Conservation (phyloP, 2,113 vertebrate species). For the Lanius ludovicianus region DNA sequence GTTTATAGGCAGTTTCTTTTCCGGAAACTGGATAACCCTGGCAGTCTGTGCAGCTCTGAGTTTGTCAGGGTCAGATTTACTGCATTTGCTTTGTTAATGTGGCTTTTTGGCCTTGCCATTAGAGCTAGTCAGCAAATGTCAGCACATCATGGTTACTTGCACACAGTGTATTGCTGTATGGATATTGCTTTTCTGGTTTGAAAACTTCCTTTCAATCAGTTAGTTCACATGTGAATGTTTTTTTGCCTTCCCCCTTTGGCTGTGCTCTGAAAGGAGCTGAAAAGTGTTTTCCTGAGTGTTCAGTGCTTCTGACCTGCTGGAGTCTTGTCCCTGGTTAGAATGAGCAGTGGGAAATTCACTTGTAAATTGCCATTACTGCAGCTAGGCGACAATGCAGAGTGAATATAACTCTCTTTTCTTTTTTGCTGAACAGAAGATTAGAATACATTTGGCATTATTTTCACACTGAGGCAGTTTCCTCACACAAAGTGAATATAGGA, state of each 20-base stretch:
- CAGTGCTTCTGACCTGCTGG: not conserved
- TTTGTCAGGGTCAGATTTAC: not conserved
- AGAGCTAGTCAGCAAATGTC: not conserved
- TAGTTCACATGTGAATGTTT: not conserved
- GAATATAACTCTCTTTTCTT: not conserved
- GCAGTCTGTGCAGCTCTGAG: accelerated
- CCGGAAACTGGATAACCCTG: not conserved
- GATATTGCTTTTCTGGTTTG: not conserved
- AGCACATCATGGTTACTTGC: not conserved
- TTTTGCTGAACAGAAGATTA: not conserved
- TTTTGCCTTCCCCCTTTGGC: not conserved
- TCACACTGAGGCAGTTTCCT: not conserved
- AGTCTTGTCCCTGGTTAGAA: not conserved
- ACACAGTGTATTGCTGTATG: not conserved
- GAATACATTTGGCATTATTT: not conserved
- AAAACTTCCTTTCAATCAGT: not conserved
- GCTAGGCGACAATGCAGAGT: not conserved
- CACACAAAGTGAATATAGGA: not conserved
- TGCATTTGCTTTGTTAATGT: not conserved
- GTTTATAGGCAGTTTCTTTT: not conserved
- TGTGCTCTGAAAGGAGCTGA: not conserved
- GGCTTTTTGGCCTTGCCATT: not conserved
- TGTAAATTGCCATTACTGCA: not conserved
- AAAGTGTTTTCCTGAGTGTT: not conserved
- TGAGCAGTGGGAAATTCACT: not conserved